Percentiles rank a stretch among this genome's conserved stretches.
Conservation (phyloP, 2,888 invertebrate species). For the Apamea epomidion region DNA sequence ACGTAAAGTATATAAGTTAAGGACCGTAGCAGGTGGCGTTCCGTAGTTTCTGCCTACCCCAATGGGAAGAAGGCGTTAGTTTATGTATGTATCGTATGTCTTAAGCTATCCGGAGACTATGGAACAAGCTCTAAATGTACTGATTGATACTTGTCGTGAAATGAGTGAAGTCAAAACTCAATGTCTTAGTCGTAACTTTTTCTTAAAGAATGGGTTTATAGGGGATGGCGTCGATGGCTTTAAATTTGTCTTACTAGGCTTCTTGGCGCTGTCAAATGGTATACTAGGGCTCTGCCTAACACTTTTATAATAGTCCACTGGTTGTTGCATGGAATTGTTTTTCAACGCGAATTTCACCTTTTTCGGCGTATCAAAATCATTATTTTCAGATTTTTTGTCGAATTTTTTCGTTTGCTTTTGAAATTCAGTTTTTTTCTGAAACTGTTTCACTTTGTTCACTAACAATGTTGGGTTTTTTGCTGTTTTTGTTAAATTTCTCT, state of each 20-base stretch:
- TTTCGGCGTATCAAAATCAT: constrained; percentile 85
- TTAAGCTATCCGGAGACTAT: background rate
- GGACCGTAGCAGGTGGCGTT: background rate
- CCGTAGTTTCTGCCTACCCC: background rate
- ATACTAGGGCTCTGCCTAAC: constrained; percentile 93
- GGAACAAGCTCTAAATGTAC: background rate
- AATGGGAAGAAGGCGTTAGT: too few species aligned
- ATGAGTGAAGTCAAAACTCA: constrained; percentile 21
- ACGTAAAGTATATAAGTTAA: too few species aligned
- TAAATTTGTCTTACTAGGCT: constrained; percentile 93
- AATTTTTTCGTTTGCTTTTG: constrained; percentile 71
- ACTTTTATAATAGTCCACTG: constrained; percentile 93
- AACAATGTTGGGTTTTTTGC: constrained; percentile 66
- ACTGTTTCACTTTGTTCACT: constrained; percentile 79
- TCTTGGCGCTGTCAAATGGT: constrained; percentile 93
- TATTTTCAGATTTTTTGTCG: constrained; percentile 52
- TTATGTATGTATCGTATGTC: background rate
- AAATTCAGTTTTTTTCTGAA: constrained; percentile 69
- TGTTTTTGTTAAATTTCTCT: constrained; percentile 2
- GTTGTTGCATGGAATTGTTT: constrained; percentile 93
- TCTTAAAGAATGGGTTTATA: constrained; percentile 94
- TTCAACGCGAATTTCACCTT: constrained; percentile 94
- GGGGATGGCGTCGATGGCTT: constrained; percentile 93
- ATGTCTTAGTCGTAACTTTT: constrained; percentile 78
- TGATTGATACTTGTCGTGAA: background rate